Evolutionary conservation across 2,888 invertebrate genomes (phyloP), one percentile per base, ranked within the genome.

Genomic region (Phasia obesa): DNA sequence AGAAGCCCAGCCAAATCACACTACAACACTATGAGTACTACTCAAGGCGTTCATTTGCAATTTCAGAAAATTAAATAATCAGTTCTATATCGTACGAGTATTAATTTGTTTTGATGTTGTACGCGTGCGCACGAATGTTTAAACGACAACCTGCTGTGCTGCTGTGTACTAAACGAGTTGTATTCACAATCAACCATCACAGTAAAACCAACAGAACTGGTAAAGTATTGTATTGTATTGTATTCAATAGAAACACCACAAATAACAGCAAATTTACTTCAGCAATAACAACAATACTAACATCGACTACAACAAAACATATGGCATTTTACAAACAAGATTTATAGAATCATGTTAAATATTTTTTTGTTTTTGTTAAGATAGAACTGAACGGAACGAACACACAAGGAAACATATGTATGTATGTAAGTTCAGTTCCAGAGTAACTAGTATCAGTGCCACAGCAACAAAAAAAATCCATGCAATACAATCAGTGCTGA

Each of bases 91-190:
- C 85, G 88, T 87, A 88, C 86, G 86, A 87, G 86, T 85, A 87
- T 88, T 89, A 89, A 89, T 89, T 90, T 87, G 90, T 88, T 90
- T 87, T 90, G 89, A 90, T 87, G 89, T 88, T 88, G 83, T 87
- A 88, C 89, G 89, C 88, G 90, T 89, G 89, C 90, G 90, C 89
- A 89, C 89, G 89, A 89, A 88, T 86, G 80, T 78, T 57, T 38
- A 84, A 83, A 78, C 73, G 84, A 82, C 82, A 78, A 73, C 84
- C 83, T 83, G 83, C 83, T 83, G 83, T 65, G 83, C 73, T 47
- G 62, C 62, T 77, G 62, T 70, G 23, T 64, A 70, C 70, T 77
- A 77, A 77, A 77, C 77, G 77, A 62, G 70, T 38, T 80, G 59
- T 23, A 35, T 73, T 60, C 51, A 49, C 59, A 62, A 27, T n/a